Evolutionary conservation across 2,888 invertebrate genomes (phyloP).

Genomic region (Muscina levida): DNA sequence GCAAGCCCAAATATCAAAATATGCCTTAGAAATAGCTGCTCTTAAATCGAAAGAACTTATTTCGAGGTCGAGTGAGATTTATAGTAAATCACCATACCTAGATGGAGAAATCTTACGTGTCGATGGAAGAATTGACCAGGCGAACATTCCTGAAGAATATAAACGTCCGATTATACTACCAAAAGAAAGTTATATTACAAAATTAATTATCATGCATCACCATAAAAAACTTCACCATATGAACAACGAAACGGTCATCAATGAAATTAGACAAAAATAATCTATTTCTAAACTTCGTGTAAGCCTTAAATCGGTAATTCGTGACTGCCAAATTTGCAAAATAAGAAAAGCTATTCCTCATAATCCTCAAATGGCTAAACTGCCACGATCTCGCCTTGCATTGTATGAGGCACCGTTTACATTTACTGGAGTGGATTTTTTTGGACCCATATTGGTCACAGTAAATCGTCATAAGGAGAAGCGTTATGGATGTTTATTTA

Average conservation of each 20-base stretch:
- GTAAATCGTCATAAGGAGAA: conserved; percentile 41
- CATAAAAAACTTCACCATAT: background rate
- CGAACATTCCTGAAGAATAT: background rate
- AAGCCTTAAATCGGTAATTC: conserved; percentile 8
- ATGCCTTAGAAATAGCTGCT: conserved; percentile 30
- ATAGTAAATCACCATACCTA: background rate
- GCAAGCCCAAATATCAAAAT: conserved; percentile 47
- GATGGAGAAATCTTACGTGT: conserved; percentile 37
- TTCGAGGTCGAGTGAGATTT: conserved; percentile 31
- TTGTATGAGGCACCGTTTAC: conserved; percentile 12
- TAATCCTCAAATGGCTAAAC: conserved; percentile 31
- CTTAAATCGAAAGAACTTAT: background rate
- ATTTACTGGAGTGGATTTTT: conserved; percentile 43
- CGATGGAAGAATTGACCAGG: background rate
- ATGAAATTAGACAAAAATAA: conserved; percentile 38
- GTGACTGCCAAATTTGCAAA: conserved; percentile 41
- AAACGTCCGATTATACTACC: conserved; percentile 11
- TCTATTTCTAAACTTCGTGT: conserved; percentile 23
- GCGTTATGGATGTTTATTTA: conserved; percentile 54
- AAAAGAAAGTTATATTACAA: conserved; percentile 16
- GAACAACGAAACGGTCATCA: conserved; percentile 18
- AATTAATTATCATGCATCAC: background rate
- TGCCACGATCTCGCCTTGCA: conserved; percentile 38
- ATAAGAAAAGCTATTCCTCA: conserved; percentile 18
- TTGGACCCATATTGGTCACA: conserved; percentile 45